A percentile compares a stretch with the other conserved stretches of the same genome.
Conservation (phyloP, 2,113 vertebrate species). For the Capricornis sumatraensis region DNA sequence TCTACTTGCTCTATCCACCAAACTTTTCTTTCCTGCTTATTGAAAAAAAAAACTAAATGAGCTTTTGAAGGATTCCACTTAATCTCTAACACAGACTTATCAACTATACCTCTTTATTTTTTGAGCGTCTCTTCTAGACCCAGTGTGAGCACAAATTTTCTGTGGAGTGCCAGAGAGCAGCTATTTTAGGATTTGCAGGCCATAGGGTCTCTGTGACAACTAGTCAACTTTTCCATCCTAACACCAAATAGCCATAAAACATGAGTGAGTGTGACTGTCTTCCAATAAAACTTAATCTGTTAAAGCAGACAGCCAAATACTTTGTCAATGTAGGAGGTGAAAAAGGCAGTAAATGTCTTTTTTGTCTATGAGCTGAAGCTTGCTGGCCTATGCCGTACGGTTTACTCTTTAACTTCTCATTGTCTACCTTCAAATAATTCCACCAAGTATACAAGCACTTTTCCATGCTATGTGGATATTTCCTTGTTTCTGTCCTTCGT, state of each 20-base stretch:
- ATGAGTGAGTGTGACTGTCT: neutral
- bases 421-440: neutral
- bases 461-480: neutral
- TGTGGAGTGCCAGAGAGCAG: neutral
- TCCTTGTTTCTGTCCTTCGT: neutral
- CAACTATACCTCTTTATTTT: neutral
- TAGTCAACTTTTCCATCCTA: neutral
- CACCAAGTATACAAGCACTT: neutral
- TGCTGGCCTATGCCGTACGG: neutral
- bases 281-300: conserved; percentile 8
- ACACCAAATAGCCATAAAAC: neutral
- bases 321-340: neutral
- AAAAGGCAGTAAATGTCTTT: neutral
- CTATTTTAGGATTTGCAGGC: neutral
- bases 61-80: neutral
- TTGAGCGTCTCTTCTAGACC: neutral
- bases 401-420: neutral
- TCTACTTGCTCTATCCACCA: neutral
- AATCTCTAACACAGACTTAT: neutral
- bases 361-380: neutral
- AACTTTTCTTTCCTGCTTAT: neutral
- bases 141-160: neutral
- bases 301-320: neutral
- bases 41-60: neutral
- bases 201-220: neutral